These are phyloP conservation scores for Acanthisitta chloris DNA, from an alignment of 2,113 vertebrate genomes.

Conservation along the genomic window DNA sequence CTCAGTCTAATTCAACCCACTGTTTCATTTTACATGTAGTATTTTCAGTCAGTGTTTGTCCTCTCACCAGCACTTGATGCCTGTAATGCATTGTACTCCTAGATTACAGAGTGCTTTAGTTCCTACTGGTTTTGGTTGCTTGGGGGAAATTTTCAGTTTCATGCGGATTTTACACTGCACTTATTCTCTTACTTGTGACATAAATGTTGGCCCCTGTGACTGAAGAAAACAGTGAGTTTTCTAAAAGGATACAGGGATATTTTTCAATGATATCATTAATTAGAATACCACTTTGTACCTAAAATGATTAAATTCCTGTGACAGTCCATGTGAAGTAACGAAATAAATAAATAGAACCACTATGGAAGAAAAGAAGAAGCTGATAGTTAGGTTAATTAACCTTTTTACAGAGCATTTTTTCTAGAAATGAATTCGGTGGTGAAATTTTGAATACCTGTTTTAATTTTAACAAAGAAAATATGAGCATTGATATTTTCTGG, in stretches of 20 bases:
- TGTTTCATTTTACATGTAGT: background rate
- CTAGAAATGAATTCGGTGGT: background rate
- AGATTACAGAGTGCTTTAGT: background rate
- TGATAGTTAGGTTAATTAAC: background rate
- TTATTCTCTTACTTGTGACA: background rate
- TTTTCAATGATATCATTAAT: background rate
- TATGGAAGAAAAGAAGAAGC: background rate
- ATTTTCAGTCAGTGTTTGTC: background rate
- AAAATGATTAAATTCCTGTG: background rate
- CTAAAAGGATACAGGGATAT: background rate
- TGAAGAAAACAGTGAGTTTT: background rate
- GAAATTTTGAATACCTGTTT: constrained; percentile 56
- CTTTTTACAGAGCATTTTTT: background rate
- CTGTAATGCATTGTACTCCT: background rate
- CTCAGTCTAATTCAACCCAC: background rate
- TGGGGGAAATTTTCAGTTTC: background rate
- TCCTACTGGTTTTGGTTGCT: background rate
- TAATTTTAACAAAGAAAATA: constrained; percentile 42
- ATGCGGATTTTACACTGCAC: background rate
- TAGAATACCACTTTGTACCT: background rate
- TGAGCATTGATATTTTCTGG: background rate
- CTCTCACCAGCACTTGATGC: background rate
- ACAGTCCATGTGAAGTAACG: background rate
- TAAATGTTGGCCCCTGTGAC: background rate
- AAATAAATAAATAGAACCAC: background rate